Evolutionary conservation across 2,888 invertebrate species (phyloP), one percentile per base, ranked within the genome.

Genomic region (Parnassius glacialis): DNA sequence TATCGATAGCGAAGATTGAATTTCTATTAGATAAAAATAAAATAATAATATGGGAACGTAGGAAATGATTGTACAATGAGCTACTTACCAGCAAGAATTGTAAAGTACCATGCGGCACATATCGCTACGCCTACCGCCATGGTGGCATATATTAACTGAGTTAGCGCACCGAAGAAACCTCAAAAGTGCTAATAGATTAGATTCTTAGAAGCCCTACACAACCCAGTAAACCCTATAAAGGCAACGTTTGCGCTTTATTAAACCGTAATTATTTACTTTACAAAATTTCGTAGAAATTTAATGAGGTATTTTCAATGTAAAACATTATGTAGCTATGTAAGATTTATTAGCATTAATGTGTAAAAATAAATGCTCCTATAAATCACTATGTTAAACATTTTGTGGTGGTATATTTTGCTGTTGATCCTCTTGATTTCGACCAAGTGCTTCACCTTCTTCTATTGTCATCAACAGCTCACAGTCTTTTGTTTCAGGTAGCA

Each of bases 401-500:
- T 10, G 58, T n/a, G 13, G 52, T 16, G 11, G 41, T 51, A 56
- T 52, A 45, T 61, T 51, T 52, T 43, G 25, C 13, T 51, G 57
- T 56, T 62, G 62, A 48, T 56, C 42, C 52, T 60, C 25, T 25
- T 58, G 43, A 13, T 66, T 70, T 51, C 65, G 75, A n/a, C 78
- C 78, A 52, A 85, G 75, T 7, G 83, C 87, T 81, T 96, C 96
- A 1, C 95, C 95, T 74, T 96, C 96, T 75, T 95, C 94, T 58
- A 96, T 88, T 0, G 96, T 96, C 78, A 95, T 95, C 10, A 96
- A 94, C 52, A 97, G 81, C 60, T 93, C 93, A 69, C 94, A 94
- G 67, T 94, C 93, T 73, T 94, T 93, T 1, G 97, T 97, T 90
- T 97, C 97, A 1, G 97, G 97, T 59, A 97, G 80, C 47, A 94